Evolutionary conservation across 2,113 vertebrate genomes (phyloP).

Genomic region (Antidorcas marsupialis): DNA sequence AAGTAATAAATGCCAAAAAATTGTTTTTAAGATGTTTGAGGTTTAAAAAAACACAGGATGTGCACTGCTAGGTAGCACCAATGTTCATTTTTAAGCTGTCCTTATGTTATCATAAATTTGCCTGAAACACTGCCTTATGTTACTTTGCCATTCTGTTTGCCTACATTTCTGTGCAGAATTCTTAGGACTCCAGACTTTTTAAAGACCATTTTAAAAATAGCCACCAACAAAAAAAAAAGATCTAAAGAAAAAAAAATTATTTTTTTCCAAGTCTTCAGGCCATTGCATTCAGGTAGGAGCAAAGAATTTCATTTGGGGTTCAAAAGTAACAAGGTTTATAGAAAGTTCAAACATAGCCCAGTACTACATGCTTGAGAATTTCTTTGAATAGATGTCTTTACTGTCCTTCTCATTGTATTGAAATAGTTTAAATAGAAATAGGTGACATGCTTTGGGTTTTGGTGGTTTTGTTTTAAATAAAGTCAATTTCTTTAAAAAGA

Average conservation of each 20-base stretch:
- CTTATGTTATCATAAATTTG: conserved; percentile 52
- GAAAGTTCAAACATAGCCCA: conserved; percentile 20
- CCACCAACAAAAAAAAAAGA: conserved; percentile 22
- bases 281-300: conserved; percentile 38
- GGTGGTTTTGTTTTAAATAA: background rate
- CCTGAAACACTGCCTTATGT: conserved; percentile 51
- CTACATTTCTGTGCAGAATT: conserved; percentile 37
- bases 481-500: background rate
- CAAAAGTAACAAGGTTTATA: conserved; percentile 29
- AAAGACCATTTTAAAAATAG: conserved; percentile 45
- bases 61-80: conserved; percentile 43
- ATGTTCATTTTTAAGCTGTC: conserved; percentile 57
- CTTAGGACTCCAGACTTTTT: conserved; percentile 34
- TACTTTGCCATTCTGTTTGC: conserved; percentile 43
- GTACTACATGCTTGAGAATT: background rate
- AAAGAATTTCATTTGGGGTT: conserved; percentile 52
- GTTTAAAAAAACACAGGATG: conserved; percentile 44
- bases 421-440: conserved; percentile 20
- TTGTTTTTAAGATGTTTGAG: conserved; percentile 45
- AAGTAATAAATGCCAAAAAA: conserved; percentile 40
- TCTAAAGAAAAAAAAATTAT: background rate
- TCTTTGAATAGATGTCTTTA: background rate
- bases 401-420: conserved; percentile 5
- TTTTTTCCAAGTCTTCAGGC: background rate
- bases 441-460: background rate